Percentiles rank a stretch among this genome's conserved stretches.
Conservation (phyloP, 2,797 vertebrate species). For the Sardinella longiceps region DNA sequence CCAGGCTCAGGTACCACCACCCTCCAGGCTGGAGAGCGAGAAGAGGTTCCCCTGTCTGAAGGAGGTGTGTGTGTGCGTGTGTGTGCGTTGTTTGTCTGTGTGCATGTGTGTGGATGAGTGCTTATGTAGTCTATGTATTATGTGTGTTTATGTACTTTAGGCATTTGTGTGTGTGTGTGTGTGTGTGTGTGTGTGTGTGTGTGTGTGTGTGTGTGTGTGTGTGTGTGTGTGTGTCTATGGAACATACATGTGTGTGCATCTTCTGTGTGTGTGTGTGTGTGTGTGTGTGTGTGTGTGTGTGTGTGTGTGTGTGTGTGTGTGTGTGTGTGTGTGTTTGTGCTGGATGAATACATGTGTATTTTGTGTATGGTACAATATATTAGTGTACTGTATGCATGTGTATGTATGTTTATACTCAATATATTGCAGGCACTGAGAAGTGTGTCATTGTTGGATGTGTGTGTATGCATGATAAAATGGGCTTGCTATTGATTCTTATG, state of each 20-base stretch:
- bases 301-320: too few species aligned
- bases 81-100: conserved; percentile 7
- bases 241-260: too few species aligned
- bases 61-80: conserved; percentile 70
- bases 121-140: too few species aligned
- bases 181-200: conserved; percentile 58
- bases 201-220: neutral
- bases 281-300: too few species aligned
- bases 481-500: conserved; percentile 23
- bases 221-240: too few species aligned
- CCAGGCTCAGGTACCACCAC: conserved; percentile 74
- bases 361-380: neutral
- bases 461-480: neutral
- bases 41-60: conserved; percentile 82
- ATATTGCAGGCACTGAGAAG: too few species aligned
- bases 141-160: too few species aligned
- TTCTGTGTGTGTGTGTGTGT: too few species aligned
- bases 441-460: neutral
- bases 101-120: too few species aligned
- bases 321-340: too few species aligned
- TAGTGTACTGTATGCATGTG: conserved; percentile 47
- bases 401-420: neutral
- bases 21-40: conserved; percentile 79
- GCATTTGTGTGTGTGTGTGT: conserved; percentile 63
- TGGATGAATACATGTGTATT: neutral